Evolutionary conservation across 2,113 vertebrate genomes (phyloP).

Genomic region (Pleuronectes platessa): DNA sequence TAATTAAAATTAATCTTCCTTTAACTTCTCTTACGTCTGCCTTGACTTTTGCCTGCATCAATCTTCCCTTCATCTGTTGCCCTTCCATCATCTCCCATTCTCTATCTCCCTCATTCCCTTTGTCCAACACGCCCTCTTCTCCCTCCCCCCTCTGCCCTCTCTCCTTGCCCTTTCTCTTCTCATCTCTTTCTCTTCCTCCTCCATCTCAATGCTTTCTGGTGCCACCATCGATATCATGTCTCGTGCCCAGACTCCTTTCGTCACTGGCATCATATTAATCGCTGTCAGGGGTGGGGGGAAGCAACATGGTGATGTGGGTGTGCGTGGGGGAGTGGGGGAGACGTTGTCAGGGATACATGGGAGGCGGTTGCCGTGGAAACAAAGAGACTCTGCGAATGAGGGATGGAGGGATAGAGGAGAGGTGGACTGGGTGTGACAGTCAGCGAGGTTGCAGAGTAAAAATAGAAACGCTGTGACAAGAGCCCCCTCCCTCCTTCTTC

Average conservation of each 20-base stretch:
- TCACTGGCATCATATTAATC: conserved; percentile 58
- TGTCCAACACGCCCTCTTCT: not conserved
- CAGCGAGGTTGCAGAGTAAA: conserved; percentile 72
- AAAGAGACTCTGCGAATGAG: conserved; percentile 66
- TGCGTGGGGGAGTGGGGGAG: conserved; percentile 6
- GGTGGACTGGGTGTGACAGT: conserved; percentile 77
- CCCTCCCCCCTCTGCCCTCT: not conserved
- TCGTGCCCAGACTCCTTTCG: conserved; percentile 55
- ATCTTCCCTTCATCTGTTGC: conserved; percentile 23
- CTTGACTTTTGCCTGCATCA: not conserved
- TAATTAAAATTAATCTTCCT: conserved; percentile 1
- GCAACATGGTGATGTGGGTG: conserved; percentile 8
- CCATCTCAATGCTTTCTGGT: conserved; percentile 38
- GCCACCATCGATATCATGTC: conserved; percentile 39
- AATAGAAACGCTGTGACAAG: conserved; percentile 79
- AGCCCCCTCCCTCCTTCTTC: conserved; percentile 45
- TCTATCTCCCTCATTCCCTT: conserved; percentile 2
- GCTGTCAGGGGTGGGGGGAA: conserved; percentile 20
- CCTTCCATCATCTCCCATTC: conserved; percentile 14
- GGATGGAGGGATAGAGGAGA: conserved; percentile 67
- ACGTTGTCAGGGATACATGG: conserved; percentile 74
- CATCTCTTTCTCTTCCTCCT: not conserved
- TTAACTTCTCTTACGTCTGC: not conserved
- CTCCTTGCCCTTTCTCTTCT: not conserved
- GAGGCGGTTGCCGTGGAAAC: conserved; percentile 76